These are phyloP conservation scores for Cossypha caffra DNA, from an alignment of 2,797 vertebrate species.

Conservation along the genomic window DNA sequence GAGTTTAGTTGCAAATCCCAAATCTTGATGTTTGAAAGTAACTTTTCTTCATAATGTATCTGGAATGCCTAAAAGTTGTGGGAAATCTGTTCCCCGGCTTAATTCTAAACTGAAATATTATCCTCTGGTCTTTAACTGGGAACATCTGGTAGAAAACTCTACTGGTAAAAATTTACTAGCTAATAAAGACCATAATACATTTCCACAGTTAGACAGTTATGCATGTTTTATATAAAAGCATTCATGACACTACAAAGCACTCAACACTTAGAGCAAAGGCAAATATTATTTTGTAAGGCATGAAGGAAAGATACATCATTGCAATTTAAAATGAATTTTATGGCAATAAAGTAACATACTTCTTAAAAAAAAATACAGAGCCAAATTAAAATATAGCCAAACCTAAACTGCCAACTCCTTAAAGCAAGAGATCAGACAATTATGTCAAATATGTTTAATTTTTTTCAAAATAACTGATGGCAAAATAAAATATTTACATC, in stretches of 20 bases:
- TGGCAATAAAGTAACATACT: slow-evolving; percentile 1
- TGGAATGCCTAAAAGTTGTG: neutral
- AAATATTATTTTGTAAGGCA: slow-evolving; percentile 50
- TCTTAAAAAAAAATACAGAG: neutral
- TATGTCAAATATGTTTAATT: slow-evolving; percentile 92
- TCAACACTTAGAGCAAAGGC: slow-evolving; percentile 41
- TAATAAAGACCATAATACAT: slow-evolving; percentile 42
- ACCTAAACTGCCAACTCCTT: slow-evolving; percentile 46
- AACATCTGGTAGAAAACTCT: slow-evolving; percentile 17
- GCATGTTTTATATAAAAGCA: slow-evolving; percentile 40
- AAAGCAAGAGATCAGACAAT: slow-evolving; percentile 77
- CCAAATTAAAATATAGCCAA: slow-evolving; percentile 1
- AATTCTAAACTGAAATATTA: neutral
- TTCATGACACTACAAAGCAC: slow-evolving; percentile 21
- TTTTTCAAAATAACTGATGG: slow-evolving; percentile 92
- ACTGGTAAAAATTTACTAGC: slow-evolving; percentile 1
- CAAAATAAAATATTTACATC: slow-evolving; percentile 99
- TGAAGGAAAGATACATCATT: slow-evolving; percentile 32
- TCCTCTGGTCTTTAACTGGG: neutral
- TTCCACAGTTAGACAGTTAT: neutral
- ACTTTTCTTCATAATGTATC: neutral
- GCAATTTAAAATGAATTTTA: neutral
- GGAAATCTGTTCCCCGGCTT: neutral
- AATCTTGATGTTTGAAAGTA: neutral
- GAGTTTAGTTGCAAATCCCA: neutral